These are phyloP conservation scores for Hydractinia echinata DNA, from an alignment of 30 jellyfish, hydroid and myxozoan species.

Conservation along the genomic window DNA sequence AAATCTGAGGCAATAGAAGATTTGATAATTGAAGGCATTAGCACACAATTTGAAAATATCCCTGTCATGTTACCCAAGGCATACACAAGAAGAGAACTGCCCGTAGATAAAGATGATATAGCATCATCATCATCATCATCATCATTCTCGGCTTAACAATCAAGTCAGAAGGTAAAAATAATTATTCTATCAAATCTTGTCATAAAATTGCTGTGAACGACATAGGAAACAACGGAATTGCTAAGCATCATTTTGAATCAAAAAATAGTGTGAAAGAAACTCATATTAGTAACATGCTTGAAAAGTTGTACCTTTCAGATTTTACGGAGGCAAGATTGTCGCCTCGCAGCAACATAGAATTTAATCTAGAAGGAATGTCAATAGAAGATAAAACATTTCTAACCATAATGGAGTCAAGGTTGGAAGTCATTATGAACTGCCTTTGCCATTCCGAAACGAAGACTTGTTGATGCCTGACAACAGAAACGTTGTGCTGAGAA, in stretches of 20 bases:
- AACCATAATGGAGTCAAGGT: neutral
- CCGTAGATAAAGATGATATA: conserved; percentile 22
- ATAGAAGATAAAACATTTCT: conserved; percentile 3
- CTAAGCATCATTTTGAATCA: conserved; percentile 1
- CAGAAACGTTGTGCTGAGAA: neutral
- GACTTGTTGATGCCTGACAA: neutral
- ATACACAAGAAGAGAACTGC: conserved; percentile 21
- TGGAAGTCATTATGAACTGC: too few species aligned
- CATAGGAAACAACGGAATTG: neutral
- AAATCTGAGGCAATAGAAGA: neutral
- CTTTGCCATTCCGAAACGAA: neutral
- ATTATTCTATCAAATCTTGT: neutral
- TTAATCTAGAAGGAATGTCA: conserved; percentile 1
- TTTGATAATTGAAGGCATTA: neutral
- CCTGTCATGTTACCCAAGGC: conserved; percentile 11
- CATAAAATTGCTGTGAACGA: conserved; percentile 19
- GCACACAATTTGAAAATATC: neutral
- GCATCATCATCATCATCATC: too few species aligned
- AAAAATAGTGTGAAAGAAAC: neutral
- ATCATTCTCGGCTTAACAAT: too few species aligned
- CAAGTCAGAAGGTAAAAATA: neutral
- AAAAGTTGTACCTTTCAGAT: neutral
- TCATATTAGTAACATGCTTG: neutral
- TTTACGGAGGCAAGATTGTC: conserved; percentile 7
- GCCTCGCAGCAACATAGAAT: neutral